Conservation (phyloP, 1,140 invertebrate genomes). For the Drosophila rhopaloa region DNA sequence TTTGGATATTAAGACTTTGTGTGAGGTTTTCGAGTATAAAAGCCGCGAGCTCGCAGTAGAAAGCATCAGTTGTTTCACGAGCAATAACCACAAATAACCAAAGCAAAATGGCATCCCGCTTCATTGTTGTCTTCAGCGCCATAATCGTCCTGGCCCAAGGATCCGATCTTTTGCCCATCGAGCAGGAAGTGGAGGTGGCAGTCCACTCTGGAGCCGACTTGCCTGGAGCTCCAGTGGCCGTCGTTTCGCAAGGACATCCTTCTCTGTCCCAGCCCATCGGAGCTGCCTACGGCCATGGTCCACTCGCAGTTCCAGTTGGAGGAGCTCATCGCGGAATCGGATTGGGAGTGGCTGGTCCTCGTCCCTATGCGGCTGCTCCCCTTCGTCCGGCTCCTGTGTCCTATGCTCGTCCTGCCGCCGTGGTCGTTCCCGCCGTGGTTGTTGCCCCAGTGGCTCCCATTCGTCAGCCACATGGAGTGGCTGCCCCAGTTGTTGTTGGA, state of each 20-base stretch:
- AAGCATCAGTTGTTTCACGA: constrained; percentile 35
- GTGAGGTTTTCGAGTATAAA: constrained; percentile 34
- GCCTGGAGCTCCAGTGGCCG: constrained; percentile 3
- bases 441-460: constrained; percentile 12
- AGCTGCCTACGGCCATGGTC: neutral
- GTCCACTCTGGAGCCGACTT: constrained; percentile 1
- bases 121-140: constrained; percentile 16
- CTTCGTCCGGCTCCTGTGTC: neutral
- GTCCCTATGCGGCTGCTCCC: neutral
- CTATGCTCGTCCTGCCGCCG: constrained; percentile 1
- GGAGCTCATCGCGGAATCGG: constrained; percentile 3
- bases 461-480: constrained; percentile 14
- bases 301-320: neutral
- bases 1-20: neutral
- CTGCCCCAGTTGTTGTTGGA: neutral
- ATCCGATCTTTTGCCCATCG: neutral
- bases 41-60: neutral
- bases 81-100: constrained; percentile 8
- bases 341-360: neutral
- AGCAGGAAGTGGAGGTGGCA: constrained; percentile 2
- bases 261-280: neutral
- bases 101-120: constrained; percentile 20
- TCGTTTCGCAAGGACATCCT: neutral
- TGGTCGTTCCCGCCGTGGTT: constrained; percentile 6
- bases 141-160: constrained; percentile 17